Evolutionary conservation across 2,888 invertebrate species (phyloP), one percentile per base, ranked within the genome.

Genomic region (Scaptomyza polygonia): DNA sequence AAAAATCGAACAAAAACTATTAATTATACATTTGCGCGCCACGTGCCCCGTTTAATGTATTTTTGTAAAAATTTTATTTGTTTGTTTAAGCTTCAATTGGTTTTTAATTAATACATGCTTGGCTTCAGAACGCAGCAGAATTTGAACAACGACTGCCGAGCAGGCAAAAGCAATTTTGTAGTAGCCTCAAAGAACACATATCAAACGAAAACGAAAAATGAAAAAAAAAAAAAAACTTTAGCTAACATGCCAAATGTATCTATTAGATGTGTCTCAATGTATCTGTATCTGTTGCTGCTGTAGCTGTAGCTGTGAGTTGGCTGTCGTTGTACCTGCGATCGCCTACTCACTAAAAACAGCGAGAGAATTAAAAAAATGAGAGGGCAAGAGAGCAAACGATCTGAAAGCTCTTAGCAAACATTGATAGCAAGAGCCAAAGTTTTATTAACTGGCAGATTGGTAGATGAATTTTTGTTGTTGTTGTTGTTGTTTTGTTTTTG

Each of bases 271-370:
- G 44, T 66, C 58, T 59, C 71, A 67, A 67, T 93, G 54, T 94
- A 96, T 74, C 92, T 51, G 42, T 57, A n/a, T 7, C 39, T 42
- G n/a, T 3, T 51, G 40, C 29, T 40, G 44, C n/a, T 44, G 27
- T 14, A 7, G 21, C 21, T 52, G 54, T 14, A 21, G 6, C 9
- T 45, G 32, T 7, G 30, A 30, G 12, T 14, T 30, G 32, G 63
- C 43, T 63, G 52, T 32, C 40, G 29, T 58, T 53, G 44, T 67
- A 56, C 52, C 70, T 53, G 67, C 52, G 42, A 18, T 53, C 71
- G 65, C 75, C 72, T 74, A 66, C 72, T 67, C 68, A 67, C 29
- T n/a, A n/a, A 49, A 45, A 51, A 27, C 14, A 32, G 18, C 48
- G 18, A 32, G 18, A 48, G 29, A 18, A 9, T 30, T 3, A 32